phyloP scores from a whole-genome alignment of 1,140 invertebrate species.

The Magallana ariakensis region DNA sequence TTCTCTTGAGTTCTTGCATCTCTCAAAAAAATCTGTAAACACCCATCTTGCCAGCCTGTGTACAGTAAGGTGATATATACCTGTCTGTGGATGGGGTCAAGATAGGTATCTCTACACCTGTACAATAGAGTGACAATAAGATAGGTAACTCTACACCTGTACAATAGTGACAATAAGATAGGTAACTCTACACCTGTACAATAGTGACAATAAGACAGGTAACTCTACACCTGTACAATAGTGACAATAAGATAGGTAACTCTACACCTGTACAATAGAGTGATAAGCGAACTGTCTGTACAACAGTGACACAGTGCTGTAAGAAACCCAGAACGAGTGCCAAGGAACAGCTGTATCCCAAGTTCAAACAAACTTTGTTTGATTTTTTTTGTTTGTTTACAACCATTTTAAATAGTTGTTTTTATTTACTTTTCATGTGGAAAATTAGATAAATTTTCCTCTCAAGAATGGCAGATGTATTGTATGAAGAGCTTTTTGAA shows the following conservation, averaged over 20 bases:
- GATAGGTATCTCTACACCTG: no score
- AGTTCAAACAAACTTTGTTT: slow-evolving; percentile 11
- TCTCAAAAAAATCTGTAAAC: not conserved
- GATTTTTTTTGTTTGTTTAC: not conserved
- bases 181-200: not conserved
- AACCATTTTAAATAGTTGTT: not conserved
- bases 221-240: no score
- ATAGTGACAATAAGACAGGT: no score
- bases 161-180: no score
- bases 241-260: no score
- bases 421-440: not conserved
- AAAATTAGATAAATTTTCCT: not conserved
- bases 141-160: not conserved
- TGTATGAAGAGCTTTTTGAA: not conserved
- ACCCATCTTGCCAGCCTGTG: not conserved
- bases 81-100: no score
- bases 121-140: no score
- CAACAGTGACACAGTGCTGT: not conserved
- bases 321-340: not conserved
- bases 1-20: not conserved
- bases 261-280: no score
- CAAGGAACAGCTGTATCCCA: slow-evolving; percentile 12
- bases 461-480: slow-evolving; percentile 15
- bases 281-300: no score
- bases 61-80: not conserved